These are phyloP conservation scores for Altica lythri DNA, from an alignment of 2,888 invertebrate genomes.

Conservation along the genomic window DNA sequence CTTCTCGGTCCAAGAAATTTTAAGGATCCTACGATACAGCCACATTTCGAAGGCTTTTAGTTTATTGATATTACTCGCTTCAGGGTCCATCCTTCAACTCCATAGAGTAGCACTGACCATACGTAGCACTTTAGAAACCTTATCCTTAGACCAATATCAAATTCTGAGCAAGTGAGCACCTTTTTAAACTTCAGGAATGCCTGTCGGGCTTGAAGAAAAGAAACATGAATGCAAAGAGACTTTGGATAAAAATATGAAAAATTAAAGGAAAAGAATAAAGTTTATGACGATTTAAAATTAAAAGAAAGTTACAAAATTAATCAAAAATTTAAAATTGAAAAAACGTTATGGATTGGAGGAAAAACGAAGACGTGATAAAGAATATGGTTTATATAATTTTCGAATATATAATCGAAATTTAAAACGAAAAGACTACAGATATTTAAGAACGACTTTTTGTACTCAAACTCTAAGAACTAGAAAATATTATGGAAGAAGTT, in stretches of 20 bases:
- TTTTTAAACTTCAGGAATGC: too few relatives aligned
- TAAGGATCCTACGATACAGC: too few relatives aligned
- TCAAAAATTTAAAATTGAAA: slow-evolving; percentile 52
- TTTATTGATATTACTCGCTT: too few relatives aligned
- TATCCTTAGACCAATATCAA: too few relatives aligned
- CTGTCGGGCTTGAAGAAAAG: slow-evolving; percentile 50
- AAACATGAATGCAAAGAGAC: slow-evolving; percentile 45
- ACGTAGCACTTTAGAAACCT: too few relatives aligned
- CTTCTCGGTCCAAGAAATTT: too few relatives aligned
- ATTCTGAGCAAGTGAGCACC: too few relatives aligned
- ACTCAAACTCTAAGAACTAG: slow-evolving; percentile 59
- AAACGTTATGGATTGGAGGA: slow-evolving; percentile 50
- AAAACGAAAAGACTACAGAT: slow-evolving; percentile 50
- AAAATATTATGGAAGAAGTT: slow-evolving; percentile 63
- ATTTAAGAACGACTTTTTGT: slow-evolving; percentile 56
- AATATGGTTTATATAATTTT: slow-evolving; percentile 51
- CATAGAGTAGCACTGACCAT: too few relatives aligned
- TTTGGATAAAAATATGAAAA: slow-evolving; percentile 48
- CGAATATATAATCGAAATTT: slow-evolving; percentile 51
- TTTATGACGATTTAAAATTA: slow-evolving; percentile 43
- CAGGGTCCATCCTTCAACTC: too few relatives aligned
- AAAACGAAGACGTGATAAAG: slow-evolving; percentile 42
- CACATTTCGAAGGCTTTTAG: too few relatives aligned
- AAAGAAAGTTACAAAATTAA: slow-evolving; percentile 50
- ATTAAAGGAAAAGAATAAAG: slow-evolving; percentile 38